A percentile compares a stretch with the other conserved stretches of the same genome.
Conservation (phyloP, 2,797 vertebrate genomes). For the Gila robusta region DNA sequence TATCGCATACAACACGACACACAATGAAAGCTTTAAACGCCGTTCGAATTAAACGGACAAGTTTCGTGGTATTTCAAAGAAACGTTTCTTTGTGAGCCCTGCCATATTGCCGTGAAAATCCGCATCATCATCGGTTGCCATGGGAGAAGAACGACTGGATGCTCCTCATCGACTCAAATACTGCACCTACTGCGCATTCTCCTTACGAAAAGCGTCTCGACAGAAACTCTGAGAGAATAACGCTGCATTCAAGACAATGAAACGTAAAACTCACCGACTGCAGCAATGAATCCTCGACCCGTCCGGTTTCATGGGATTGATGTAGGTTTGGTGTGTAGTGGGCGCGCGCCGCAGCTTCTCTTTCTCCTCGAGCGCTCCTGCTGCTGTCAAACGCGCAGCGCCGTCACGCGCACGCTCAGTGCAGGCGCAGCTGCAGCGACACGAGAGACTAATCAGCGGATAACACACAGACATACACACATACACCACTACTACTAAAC, state of each 20-base stretch:
- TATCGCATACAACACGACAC: neutral
- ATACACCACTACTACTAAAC: neutral
- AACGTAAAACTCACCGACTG: slow-evolving; percentile 38
- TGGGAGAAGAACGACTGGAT: slow-evolving; percentile 51
- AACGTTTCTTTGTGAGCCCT: slow-evolving; percentile 63
- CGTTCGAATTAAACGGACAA: neutral
- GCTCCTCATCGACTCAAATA: slow-evolving; percentile 56
- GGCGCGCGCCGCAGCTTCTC: slow-evolving; percentile 49
- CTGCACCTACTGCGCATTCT: slow-evolving; percentile 67
- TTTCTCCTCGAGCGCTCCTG: slow-evolving; percentile 66
- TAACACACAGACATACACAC: neutral
- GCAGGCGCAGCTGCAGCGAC: slow-evolving; percentile 40
- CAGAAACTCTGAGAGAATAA: neutral
- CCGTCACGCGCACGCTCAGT: slow-evolving; percentile 53
- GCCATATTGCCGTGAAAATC: slow-evolving; percentile 39
- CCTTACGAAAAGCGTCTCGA: slow-evolving; percentile 45
- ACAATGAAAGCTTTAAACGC: neutral
- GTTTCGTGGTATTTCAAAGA: neutral
- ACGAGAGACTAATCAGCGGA: neutral
- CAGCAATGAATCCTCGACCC: slow-evolving; percentile 5
- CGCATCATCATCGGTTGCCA: slow-evolving; percentile 62
- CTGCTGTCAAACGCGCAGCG: slow-evolving; percentile 71
- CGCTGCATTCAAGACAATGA: neutral
- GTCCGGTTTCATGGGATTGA: slow-evolving; percentile 33
- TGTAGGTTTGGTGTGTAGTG: neutral